Evolutionary conservation across 1,140 invertebrate genomes (phyloP).

Genomic region (Sweltsa coloradensis): DNA sequence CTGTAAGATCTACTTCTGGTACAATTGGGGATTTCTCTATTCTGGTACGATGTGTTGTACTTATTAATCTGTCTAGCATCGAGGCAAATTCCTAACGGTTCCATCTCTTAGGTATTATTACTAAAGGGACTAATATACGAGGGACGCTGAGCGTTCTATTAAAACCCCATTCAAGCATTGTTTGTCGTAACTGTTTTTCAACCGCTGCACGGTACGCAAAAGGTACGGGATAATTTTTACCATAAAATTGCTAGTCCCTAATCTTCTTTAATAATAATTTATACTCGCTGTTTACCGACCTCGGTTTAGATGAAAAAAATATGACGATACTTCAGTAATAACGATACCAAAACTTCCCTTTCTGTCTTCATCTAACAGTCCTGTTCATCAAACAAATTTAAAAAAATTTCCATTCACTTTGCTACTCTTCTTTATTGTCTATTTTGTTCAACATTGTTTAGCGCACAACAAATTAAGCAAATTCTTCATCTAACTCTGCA

Average conservation of each 20-base stretch:
- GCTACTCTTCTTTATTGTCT: too few relatives aligned
- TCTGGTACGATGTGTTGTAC: background rate
- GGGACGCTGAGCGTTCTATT: background rate
- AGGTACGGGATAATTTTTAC: background rate
- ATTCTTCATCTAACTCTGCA: too few relatives aligned
- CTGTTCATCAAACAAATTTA: too few relatives aligned
- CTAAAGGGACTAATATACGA: background rate
- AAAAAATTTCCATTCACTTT: too few relatives aligned
- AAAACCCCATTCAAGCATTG: background rate
- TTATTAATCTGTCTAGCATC: background rate
- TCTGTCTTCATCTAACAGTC: too few relatives aligned
- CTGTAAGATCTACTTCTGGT: constrained; percentile 16
- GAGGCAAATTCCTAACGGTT: background rate
- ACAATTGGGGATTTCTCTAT: background rate
- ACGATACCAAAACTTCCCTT: too few relatives aligned
- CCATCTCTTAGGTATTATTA: background rate
- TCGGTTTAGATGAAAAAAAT: background rate
- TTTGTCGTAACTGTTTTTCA: background rate
- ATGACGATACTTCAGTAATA: too few relatives aligned
- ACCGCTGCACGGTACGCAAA: background rate
- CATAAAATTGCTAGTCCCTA: background rate
- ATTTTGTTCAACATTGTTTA: too few relatives aligned
- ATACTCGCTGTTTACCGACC: background rate
- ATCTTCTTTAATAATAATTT: background rate
- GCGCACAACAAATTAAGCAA: too few relatives aligned